phyloP scores from a whole-genome alignment of 2,113 vertebrate genomes.

The Zingel zingel region DNA sequence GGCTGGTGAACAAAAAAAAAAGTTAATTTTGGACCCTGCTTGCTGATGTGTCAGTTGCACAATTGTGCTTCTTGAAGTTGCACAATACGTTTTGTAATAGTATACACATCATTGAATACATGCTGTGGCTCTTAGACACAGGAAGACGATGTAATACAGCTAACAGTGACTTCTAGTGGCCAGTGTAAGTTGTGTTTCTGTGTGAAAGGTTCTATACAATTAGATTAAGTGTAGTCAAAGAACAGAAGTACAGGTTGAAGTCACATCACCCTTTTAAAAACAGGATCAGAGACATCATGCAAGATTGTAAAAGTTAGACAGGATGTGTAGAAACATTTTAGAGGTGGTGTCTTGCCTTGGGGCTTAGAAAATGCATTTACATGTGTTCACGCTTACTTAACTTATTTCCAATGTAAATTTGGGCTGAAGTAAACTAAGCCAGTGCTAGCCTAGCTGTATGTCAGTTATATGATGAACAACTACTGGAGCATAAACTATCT shows the following conservation, averaged over 20 bases:
- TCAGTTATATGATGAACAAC: neutral
- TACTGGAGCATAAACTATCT: slow-evolving; percentile 9
- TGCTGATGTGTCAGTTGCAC: neutral
- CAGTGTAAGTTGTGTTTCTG: neutral
- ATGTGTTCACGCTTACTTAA: neutral
- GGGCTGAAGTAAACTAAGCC: slow-evolving; percentile 3
- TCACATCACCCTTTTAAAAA: neutral
- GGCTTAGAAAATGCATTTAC: neutral
- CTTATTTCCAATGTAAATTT: slow-evolving; percentile 2
- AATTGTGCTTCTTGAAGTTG: slow-evolving; percentile 21
- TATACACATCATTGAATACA: neutral
- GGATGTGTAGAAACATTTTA: neutral
- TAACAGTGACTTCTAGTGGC: neutral
- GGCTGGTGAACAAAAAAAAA: too few species aligned
- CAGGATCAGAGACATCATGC: too few species aligned
- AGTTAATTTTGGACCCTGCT: too few species aligned
- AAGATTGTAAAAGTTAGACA: neutral
- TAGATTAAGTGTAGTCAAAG: neutral
- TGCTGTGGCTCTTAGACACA: neutral
- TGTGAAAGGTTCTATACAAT: neutral
- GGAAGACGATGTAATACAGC: slow-evolving; percentile 10
- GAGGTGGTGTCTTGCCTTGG: neutral
- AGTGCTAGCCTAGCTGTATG: neutral
- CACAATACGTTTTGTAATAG: slow-evolving; percentile 19
- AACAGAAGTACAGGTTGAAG: neutral